Percentiles rank a stretch among this genome's conserved stretches.
phyloP scores from a whole-genome alignment of 2,888 invertebrate genomes.

The Zhuqinia jingwanae region DNA sequence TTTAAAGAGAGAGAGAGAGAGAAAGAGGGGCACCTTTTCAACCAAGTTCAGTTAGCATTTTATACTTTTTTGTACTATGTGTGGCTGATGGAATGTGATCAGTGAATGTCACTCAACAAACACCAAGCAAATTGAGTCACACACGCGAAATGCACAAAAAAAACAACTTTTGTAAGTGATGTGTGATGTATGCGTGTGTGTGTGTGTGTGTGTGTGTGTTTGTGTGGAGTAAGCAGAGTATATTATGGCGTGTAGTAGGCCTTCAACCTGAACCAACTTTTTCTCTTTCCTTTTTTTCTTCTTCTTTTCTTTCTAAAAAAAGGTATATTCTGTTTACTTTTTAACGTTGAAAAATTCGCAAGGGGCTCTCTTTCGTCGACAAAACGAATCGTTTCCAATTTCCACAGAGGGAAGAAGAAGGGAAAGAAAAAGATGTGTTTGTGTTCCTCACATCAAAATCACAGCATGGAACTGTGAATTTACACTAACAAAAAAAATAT shows the following conservation, averaged over 20 bases:
- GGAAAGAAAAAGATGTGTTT: too few relatives aligned
- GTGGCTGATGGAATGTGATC: constrained; percentile 65
- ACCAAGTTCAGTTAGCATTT: neutral
- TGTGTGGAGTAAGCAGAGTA: neutral
- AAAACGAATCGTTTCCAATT: constrained; percentile 45
- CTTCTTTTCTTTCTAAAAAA: neutral
- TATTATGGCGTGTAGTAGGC: neutral
- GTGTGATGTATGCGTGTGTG: neutral
- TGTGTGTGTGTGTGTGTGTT: neutral
- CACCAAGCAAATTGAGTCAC: constrained; percentile 39
- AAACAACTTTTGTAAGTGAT: neutral
- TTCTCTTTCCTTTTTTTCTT: too few relatives aligned
- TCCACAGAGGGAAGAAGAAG: constrained; percentile 18
- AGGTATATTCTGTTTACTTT: constrained; percentile 9
- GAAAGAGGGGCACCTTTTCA: neutral
- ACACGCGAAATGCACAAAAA: constrained; percentile 26
- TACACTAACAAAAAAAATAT: neutral
- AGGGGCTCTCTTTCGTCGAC: constrained; percentile 42
- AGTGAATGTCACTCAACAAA: constrained; percentile 64
- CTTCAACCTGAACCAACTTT: constrained; percentile 31
- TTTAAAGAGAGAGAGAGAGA: neutral
- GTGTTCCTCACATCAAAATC: constrained; percentile 8
- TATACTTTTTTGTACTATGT: constrained; percentile 10
- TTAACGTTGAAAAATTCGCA: constrained; percentile 48
- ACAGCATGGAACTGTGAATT: constrained; percentile 10